phyloP scores from a whole-genome alignment of 2,113 vertebrate species.

The Australoheros scitulus region DNA sequence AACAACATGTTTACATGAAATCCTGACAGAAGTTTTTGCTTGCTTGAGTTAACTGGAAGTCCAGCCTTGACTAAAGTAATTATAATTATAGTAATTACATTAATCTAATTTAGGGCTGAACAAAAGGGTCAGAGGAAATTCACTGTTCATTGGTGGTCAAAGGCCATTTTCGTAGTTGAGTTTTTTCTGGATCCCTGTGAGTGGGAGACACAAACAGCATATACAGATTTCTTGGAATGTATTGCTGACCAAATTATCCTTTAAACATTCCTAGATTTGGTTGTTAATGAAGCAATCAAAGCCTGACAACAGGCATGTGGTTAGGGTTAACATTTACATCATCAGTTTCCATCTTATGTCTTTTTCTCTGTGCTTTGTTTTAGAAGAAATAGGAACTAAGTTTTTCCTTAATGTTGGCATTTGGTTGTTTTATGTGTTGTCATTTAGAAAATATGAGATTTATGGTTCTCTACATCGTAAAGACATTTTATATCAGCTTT shows the following conservation, averaged over 20 bases:
- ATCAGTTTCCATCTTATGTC: not conserved
- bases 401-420: not conserved
- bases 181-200: not conserved
- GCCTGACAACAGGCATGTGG: not conserved
- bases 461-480: not conserved
- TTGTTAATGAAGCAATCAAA: not conserved
- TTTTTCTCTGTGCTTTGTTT: not conserved
- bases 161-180: not conserved
- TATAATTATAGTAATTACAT: not conserved
- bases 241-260: not conserved
- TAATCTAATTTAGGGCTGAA: slow-evolving; percentile 22
- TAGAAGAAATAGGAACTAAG: rapidly evolving
- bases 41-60: not conserved
- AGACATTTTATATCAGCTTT: not conserved
- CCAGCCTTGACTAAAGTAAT: not conserved
- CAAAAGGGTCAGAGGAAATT: slow-evolving; percentile 10
- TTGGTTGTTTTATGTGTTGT: not conserved
- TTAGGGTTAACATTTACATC: not conserved
- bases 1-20: not conserved
- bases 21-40: not conserved
- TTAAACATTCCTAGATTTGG: not conserved
- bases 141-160: not conserved
- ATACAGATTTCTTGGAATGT: not conserved
- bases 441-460: not conserved
- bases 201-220: not conserved